phyloP scores from a whole-genome alignment of 2,888 invertebrate species.

The Leptopilina syphax region DNA sequence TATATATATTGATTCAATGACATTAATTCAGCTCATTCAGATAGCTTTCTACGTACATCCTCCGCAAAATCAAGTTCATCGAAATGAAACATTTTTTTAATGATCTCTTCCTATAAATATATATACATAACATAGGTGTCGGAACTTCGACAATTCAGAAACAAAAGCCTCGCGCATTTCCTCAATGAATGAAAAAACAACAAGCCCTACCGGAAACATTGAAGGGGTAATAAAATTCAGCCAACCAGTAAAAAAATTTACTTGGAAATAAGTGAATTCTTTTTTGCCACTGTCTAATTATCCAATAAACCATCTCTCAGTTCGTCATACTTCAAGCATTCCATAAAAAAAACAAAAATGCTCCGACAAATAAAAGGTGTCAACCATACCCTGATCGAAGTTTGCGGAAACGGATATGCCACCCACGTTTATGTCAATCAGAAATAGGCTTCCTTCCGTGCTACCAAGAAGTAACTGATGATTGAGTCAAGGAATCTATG shows the following conservation, averaged over 20 bases:
- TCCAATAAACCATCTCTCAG: not conserved
- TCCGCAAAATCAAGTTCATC: slow-evolving; percentile 29
- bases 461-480: slow-evolving; percentile 48
- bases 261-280: not conserved
- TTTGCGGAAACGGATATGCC: slow-evolving; percentile 64
- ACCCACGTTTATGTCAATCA: slow-evolving; percentile 59
- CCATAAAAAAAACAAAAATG: not conserved
- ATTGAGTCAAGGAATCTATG: slow-evolving; percentile 45
- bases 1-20: slow-evolving; percentile 2
- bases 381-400: not conserved
- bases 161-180: slow-evolving; percentile 5
- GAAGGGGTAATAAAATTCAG: slow-evolving; percentile 17
- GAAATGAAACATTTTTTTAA: slow-evolving; percentile 17
- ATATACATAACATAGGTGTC: not conserved
- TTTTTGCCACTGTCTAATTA: not conserved
- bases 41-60: not conserved
- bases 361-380: not conserved
- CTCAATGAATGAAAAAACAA: slow-evolving; percentile 6
- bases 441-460: slow-evolving; percentile 50
- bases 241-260: not conserved
- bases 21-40: slow-evolving; percentile 20
- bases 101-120: not conserved
- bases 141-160: not conserved
- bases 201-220: slow-evolving; percentile 10
- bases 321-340: not conserved